Percentiles rank a stretch among this genome's conserved stretches.
phyloP scores from a whole-genome alignment of 2,113 vertebrate species.

The Campylorhamphus procurvoides region DNA sequence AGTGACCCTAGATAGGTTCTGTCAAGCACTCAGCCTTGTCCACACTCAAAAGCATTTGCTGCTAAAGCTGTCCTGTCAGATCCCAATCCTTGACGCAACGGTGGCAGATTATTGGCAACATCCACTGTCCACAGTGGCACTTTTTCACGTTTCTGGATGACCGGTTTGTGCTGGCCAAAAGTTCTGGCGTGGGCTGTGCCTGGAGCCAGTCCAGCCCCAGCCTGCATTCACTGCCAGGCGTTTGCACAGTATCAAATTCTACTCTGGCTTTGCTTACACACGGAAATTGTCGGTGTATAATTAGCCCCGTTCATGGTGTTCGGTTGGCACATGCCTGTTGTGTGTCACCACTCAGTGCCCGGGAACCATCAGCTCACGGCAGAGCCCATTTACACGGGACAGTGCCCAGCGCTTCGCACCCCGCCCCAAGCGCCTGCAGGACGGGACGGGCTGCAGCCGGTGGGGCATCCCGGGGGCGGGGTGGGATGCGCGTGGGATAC shows the following conservation, averaged over 20 bases:
- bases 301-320: not conserved
- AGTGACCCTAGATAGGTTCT: not conserved
- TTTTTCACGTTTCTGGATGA: not conserved
- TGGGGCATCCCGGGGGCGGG: not conserved
- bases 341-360: not conserved
- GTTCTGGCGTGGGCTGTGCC: not conserved
- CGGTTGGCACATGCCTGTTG: not conserved
- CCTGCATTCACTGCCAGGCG: not conserved
- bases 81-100: not conserved
- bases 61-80: not conserved
- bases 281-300: not conserved
- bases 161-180: not conserved
- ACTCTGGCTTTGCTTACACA: not conserved
- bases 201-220: not conserved
- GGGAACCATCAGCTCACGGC: not conserved
- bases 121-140: accelerated
- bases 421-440: not conserved
- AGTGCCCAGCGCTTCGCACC: not conserved
- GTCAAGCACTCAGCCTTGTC: not conserved
- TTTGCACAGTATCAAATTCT: not conserved
- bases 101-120: accelerated
- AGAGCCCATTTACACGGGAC: not conserved
- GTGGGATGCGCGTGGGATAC: too few relatives aligned
- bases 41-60: not conserved
- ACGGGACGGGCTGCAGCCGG: not conserved